phyloP scores from a whole-genome alignment of 1,140 invertebrate genomes.

The Zaprionus africanus region DNA sequence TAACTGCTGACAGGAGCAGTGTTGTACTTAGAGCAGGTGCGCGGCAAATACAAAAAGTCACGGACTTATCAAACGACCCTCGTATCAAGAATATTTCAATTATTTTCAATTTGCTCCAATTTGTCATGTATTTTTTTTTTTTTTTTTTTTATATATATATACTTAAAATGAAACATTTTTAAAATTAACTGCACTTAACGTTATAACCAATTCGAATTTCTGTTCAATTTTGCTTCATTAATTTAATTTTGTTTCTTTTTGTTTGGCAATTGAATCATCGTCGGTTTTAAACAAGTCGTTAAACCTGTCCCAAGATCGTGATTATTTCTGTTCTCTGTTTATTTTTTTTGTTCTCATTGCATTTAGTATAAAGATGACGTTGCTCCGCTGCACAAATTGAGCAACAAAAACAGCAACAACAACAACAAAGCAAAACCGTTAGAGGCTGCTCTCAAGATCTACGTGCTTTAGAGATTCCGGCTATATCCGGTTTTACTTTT shows the following conservation, averaged over 20 bases:
- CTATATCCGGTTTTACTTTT: conserved; percentile 2
- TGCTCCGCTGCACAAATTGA: conserved; percentile 1
- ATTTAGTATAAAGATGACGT: conserved; percentile 22
- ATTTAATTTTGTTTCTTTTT: background rate
- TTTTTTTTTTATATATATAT: too few species aligned
- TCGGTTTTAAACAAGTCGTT: conserved; percentile 28
- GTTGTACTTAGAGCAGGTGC: too few species aligned
- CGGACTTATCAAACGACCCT: too few species aligned
- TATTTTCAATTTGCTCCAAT: background rate
- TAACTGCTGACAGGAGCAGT: too few species aligned
- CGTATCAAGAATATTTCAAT: too few species aligned
- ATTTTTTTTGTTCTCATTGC: background rate
- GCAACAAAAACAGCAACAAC: background rate
- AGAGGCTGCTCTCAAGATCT: conserved; percentile 3
- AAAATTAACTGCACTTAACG: background rate
- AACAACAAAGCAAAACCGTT: conserved; percentile 2
- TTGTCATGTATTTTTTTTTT: too few species aligned
- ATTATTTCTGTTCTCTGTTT: conserved; percentile 4
- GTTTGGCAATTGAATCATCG: conserved; percentile 37
- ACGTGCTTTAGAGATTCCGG: background rate
- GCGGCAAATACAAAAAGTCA: too few species aligned
- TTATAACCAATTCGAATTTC: background rate
- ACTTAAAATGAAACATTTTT: background rate
- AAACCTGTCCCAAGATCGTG: conserved; percentile 37
- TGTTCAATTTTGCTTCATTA: background rate